A percentile compares a stretch with the other conserved stretches of the same genome.
Evolutionary conservation across 2,888 invertebrate genomes (phyloP).

Genomic region (Habrosyne pyritoides): DNA sequence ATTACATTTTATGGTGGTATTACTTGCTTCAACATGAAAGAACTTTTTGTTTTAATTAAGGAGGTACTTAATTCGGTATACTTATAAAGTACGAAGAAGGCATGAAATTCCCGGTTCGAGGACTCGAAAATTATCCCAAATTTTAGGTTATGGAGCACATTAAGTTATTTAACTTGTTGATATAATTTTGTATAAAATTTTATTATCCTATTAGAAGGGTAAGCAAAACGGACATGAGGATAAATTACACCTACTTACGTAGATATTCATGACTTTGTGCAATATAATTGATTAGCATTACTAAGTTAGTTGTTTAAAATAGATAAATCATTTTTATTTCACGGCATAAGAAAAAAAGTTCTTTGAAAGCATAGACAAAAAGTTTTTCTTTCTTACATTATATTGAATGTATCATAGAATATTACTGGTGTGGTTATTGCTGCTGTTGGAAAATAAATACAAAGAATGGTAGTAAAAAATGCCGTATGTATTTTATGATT

Average conservation of each 20-base stretch:
- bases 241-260: neutral
- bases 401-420: too few species aligned
- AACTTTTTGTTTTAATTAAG: neutral
- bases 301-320: too few species aligned
- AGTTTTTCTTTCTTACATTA: too few species aligned
- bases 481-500: too few species aligned
- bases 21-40: conserved; percentile 3
- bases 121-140: neutral
- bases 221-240: neutral
- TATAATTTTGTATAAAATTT: neutral
- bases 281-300: neutral
- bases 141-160: conserved; percentile 1
- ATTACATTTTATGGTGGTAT: conserved; percentile 31
- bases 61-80: neutral
- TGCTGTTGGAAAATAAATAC: too few species aligned
- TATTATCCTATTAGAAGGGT: neutral
- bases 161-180: neutral
- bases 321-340: too few species aligned
- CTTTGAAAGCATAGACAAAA: too few species aligned
- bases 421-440: too few species aligned
- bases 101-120: neutral
- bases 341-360: too few species aligned
- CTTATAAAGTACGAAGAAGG: neutral
- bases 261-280: neutral
- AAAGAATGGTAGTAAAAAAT: too few species aligned